Base-by-base conservation (phyloP, 2,113 vertebrate species). In the Passer domesticus region DNA sequence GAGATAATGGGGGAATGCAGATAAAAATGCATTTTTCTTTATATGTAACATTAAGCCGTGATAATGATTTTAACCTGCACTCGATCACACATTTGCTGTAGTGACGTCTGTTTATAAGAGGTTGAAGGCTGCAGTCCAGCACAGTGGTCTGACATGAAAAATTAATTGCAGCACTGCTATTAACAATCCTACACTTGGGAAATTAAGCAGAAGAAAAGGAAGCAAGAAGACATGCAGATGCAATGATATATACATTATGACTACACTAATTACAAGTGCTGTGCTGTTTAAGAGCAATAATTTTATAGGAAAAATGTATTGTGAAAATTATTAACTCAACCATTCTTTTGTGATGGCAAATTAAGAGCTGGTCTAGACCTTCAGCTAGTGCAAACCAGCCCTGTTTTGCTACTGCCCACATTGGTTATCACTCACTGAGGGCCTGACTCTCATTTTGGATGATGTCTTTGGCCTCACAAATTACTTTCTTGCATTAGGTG, bases 1-100 rank as follows among this genome's bases (percentile, higher is more conserved):
- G 87, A 96, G 94, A 93, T 97, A 96, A 75, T 89, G 88, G 53
- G 77, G 66, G 88, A 97, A 97, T 92, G 93, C 12, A 96, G 95
- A 96, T 96, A 96, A 97, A 96, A 94, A 93, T 79, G 66, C 92
- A 94, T 96, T 96, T 96, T 96, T 96, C 95, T 96, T 93, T 92
- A 92, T 94, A 79, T 89, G 83, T 69, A 95, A 93, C 86, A 84
- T 95, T 92, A 93, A 92, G 90, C 88, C 4, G 25, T 88, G 94
- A 94, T 97, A 94, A 89, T 96, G 87, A 93, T 96, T 95, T 96
- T 96, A 95, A 95, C 94, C 93, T 93, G 90, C 91, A 92, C 64
- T 92, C 7, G 55, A 94, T 96, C 96, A 95, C 89, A 85, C 18
- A 1, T 96, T 95, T 2, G 5, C 90, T 92, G 68, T 43, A 49